phyloP scores from a whole-genome alignment of 1,140 invertebrate genomes.

The Centruroides sculpturatus region DNA sequence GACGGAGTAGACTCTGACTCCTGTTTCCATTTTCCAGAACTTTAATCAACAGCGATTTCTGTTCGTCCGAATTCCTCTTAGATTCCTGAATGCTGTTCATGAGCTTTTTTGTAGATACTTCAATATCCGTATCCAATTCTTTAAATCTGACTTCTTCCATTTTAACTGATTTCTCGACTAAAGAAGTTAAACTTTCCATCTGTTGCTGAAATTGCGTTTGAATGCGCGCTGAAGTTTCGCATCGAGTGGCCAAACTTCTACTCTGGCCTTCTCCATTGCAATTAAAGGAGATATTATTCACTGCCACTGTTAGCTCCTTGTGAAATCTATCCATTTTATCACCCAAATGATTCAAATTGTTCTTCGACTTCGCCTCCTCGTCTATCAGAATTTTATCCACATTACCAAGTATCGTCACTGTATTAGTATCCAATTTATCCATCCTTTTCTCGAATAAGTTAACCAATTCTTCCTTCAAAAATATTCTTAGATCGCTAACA shows the following conservation, averaged over 20 bases:
- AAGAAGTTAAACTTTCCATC: slow-evolving; percentile 9
- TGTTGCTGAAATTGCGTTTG: background rate
- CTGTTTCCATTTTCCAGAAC: slow-evolving; percentile 11
- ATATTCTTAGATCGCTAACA: background rate
- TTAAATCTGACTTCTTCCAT: slow-evolving; percentile 13
- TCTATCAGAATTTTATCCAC: too few relatives aligned
- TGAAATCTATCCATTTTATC: too few relatives aligned
- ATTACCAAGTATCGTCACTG: too few relatives aligned
- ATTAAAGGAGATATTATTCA: too few relatives aligned
- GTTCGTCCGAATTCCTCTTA: slow-evolving; percentile 4
- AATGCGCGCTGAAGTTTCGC: too few relatives aligned
- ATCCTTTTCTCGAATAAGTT: background rate
- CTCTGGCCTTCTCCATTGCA: too few relatives aligned
- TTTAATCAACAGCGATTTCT: slow-evolving; percentile 3
- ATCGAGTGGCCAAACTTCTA: too few relatives aligned
- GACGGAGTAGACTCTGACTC: slow-evolving; percentile 7
- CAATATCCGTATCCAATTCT: slow-evolving; percentile 15
- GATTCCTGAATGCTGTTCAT: slow-evolving; percentile 16
- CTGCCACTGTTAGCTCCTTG: too few relatives aligned
- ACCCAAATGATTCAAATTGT: too few relatives aligned
- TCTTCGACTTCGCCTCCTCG: too few relatives aligned
- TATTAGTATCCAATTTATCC: too few relatives aligned
- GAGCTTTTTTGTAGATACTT: slow-evolving; percentile 16
- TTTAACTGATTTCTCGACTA: slow-evolving; percentile 4
- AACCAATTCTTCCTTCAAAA: slow-evolving; percentile 7